A percentile compares a stretch with the other conserved stretches of the same genome.
phyloP scores from a whole-genome alignment of 1,140 invertebrate genomes.

The Apis mellifera region DNA sequence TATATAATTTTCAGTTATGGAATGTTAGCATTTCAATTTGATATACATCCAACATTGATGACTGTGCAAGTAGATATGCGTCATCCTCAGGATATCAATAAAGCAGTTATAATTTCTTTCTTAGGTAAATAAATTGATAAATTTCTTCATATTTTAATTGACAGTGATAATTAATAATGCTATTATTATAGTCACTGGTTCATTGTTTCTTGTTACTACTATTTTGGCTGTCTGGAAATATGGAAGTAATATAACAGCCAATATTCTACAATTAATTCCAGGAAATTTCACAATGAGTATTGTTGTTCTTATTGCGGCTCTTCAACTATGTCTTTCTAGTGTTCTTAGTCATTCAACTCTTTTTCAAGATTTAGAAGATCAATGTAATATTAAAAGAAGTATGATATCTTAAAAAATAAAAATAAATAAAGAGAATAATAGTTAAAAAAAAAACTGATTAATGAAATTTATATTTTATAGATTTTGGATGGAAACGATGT shows the following conservation, averaged over 20 bases:
- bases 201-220: constrained; percentile 85
- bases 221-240: constrained; percentile 84
- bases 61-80: constrained; percentile 91
- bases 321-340: constrained; percentile 89
- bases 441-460: background rate
- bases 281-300: constrained; percentile 83
- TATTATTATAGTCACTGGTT: constrained; percentile 80
- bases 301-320: constrained; percentile 85
- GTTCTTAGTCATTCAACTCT: constrained; percentile 88
- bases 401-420: constrained; percentile 44
- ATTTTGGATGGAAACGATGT: constrained; percentile 90
- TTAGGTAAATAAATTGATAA: constrained; percentile 75
- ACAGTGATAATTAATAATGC: background rate
- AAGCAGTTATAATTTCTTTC: constrained; percentile 85
- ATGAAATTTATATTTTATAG: constrained; percentile 79
- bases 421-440: background rate
- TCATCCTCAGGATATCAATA: constrained; percentile 84
- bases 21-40: constrained; percentile 84
- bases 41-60: constrained; percentile 89
- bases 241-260: constrained; percentile 80
- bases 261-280: constrained; percentile 84
- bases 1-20: constrained; percentile 68
- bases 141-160: constrained; percentile 4
- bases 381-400: constrained; percentile 83
- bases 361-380: constrained; percentile 88